Percentiles rank a stretch among this genome's conserved stretches.
Evolutionary conservation across 2,888 invertebrate species (phyloP).

Genomic region (Parascotia fuliginaria): DNA sequence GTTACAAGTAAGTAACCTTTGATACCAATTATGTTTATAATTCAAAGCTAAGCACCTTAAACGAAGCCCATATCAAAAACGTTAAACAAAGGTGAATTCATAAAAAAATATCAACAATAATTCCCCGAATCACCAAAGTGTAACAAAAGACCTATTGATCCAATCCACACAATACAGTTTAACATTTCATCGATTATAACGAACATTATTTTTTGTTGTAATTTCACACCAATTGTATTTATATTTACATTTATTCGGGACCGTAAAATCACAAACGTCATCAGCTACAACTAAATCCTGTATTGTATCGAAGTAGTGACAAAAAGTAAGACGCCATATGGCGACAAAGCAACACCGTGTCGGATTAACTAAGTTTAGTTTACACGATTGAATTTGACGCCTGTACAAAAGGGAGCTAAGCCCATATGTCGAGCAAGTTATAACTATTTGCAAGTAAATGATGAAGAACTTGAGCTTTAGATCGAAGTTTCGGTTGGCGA

Average conservation of each 20-base stretch:
- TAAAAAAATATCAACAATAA: constrained; percentile 28
- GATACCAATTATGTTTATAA: too few relatives aligned
- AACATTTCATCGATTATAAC: constrained; percentile 58
- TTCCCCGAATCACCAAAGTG: constrained; percentile 16
- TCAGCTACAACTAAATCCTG: constrained; percentile 66
- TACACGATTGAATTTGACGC: constrained; percentile 68
- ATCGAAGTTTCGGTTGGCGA: constrained; percentile 30
- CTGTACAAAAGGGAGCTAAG: constrained; percentile 39
- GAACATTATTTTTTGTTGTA: constrained; percentile 59
- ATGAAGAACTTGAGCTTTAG: constrained; percentile 50
- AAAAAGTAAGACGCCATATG: constrained; percentile 79
- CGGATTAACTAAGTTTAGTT: constrained; percentile 70
- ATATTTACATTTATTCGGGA: constrained; percentile 53
- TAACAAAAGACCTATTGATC: constrained; percentile 40
- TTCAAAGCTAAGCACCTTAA: neutral
- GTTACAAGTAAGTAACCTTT: too few relatives aligned
- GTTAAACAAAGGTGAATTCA: constrained; percentile 12
- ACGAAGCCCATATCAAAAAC: neutral
- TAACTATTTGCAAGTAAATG: constrained; percentile 66
- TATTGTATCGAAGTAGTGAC: constrained; percentile 63
- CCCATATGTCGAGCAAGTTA: constrained; percentile 40
- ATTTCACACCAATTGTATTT: constrained; percentile 73
- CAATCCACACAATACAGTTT: constrained; percentile 40
- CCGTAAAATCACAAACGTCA: constrained; percentile 73
- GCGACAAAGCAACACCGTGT: constrained; percentile 58